Conservation (phyloP, 30 jellyfish, hydroid and myxozoan species). For the Hydractinia echinata region DNA sequence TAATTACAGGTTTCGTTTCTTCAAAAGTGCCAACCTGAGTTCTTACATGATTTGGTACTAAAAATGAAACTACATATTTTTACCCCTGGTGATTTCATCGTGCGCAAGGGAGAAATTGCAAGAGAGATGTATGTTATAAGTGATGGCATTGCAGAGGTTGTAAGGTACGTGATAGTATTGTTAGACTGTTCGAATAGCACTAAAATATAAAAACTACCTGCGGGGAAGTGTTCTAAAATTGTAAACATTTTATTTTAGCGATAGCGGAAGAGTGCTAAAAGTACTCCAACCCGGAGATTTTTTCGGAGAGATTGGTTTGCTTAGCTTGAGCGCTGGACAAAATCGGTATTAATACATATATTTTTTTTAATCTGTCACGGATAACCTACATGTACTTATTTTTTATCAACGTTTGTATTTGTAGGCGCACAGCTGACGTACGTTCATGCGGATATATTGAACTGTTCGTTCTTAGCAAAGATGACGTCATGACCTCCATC, state of each 20-base stretch:
- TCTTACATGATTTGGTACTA: slow-evolving; percentile 81
- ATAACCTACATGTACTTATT: not conserved
- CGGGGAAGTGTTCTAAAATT: not conserved
- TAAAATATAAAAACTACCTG: not conserved
- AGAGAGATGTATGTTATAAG: slow-evolving; percentile 92
- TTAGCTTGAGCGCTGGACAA: slow-evolving; percentile 81
- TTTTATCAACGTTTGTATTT: not conserved
- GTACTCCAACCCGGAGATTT: slow-evolving; percentile 85
- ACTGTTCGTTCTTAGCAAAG: slow-evolving; percentile 79
- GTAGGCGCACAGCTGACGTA: slow-evolving; percentile 92
- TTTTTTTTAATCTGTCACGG: not conserved
- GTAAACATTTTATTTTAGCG: slow-evolving; percentile 40
- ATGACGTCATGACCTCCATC: slow-evolving; percentile 74
- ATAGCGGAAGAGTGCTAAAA: slow-evolving; percentile 63
- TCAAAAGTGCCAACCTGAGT: slow-evolving; percentile 92
- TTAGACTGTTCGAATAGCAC: not conserved
- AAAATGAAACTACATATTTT: slow-evolving; percentile 84
- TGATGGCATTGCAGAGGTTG: slow-evolving; percentile 86
- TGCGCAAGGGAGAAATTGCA: slow-evolving; percentile 87
- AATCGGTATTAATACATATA: slow-evolving; percentile 38
- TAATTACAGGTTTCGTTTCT: slow-evolving; percentile 75
- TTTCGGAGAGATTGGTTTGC: slow-evolving; percentile 91
- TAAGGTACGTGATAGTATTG: slow-evolving; percentile 50
- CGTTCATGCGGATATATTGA: slow-evolving; percentile 89
- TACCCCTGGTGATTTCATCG: slow-evolving; percentile 89